Evolutionary conservation across 2,888 invertebrate genomes (phyloP), one percentile per base, ranked within the genome.

Genomic region (Callosobruchus maculatus): DNA sequence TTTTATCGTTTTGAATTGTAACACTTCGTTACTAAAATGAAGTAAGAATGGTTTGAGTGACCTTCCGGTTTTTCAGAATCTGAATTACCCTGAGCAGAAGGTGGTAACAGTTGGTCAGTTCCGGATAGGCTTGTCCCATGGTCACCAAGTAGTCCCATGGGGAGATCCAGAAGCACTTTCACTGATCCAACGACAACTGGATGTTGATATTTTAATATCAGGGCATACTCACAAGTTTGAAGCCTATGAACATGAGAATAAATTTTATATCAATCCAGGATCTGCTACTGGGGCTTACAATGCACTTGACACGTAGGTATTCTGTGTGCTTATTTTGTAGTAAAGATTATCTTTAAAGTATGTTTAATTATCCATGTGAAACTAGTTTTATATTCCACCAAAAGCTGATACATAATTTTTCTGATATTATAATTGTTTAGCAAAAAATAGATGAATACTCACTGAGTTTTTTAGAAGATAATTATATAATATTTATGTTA

Each of bases 191-290:
- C 90, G 99, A 66, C 99, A 99, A 86, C 88, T 99, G 22, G 99
- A 99, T 85, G 99, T 99, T 0, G 99, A 99, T 87, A 98, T 99
- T 82, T 89, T 99, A 70, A 99, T 99, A 84, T 97, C 98, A 0
- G 99, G 99, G 0, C 99, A 99, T 86, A 99, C 99, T 0, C 99
- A 99, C 87, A 95, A 96, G 83, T 99, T 99, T 88, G 97, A 98
- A 85, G 98, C 98, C 0, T 98, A 97, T 81, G 99, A 99, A 86
- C 97, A 98, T 88, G 98, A 98, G 85, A 98, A 97, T 84, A 97
- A 98, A 87, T 99, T 99, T 88, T 99, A 97, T 87, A 98, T 99
- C 73, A 99, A 99, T 88, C 99, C 99, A 3, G 99, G 99, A 9
- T 98, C 98, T 3, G 99, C 98, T 0, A 99, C 99, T 26, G 99